Evolutionary conservation across 2,113 vertebrate genomes (phyloP).

Genomic region (Natator depressus): DNA sequence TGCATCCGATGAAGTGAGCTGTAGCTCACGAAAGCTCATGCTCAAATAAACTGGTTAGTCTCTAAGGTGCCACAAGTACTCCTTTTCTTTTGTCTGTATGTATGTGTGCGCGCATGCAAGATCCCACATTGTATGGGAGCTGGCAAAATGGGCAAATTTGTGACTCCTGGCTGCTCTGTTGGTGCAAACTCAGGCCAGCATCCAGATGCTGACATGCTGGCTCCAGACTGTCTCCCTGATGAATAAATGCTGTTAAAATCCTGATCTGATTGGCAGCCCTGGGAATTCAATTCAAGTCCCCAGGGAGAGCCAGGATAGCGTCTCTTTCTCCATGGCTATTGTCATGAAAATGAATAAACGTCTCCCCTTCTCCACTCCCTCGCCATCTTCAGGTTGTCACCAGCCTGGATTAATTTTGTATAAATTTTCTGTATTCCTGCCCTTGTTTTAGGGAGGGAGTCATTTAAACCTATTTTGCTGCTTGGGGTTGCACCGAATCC

Average conservation of each 20-base stretch:
- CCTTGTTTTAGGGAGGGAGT: neutral
- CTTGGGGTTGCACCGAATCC: neutral
- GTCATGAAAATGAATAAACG: constrained; percentile 74
- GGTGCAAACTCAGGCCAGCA: constrained; percentile 25
- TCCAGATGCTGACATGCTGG: constrained; percentile 58
- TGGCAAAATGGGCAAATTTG: neutral
- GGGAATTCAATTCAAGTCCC: constrained; percentile 70
- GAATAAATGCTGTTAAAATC: constrained; percentile 69
- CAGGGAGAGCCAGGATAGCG: constrained; percentile 43
- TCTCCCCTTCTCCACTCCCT: neutral
- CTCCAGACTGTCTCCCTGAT: constrained; percentile 60
- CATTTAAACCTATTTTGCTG: neutral
- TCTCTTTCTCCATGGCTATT: constrained; percentile 68
- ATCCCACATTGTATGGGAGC: neutral
- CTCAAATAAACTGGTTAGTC: no score
- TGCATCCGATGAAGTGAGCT: no score
- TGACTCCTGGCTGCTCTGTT: constrained; percentile 2
- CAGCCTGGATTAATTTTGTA: constrained; percentile 46
- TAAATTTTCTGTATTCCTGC: neutral
- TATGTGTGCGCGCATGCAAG: neutral
- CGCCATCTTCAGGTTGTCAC: constrained; percentile 46
- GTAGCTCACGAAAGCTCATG: no score
- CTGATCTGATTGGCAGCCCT: constrained; percentile 73
- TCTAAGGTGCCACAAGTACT: no score
- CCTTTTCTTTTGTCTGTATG: no score